Evolutionary conservation across 2,113 vertebrate genomes (phyloP).

Genomic region (Psammodynastes pulverulentus): DNA sequence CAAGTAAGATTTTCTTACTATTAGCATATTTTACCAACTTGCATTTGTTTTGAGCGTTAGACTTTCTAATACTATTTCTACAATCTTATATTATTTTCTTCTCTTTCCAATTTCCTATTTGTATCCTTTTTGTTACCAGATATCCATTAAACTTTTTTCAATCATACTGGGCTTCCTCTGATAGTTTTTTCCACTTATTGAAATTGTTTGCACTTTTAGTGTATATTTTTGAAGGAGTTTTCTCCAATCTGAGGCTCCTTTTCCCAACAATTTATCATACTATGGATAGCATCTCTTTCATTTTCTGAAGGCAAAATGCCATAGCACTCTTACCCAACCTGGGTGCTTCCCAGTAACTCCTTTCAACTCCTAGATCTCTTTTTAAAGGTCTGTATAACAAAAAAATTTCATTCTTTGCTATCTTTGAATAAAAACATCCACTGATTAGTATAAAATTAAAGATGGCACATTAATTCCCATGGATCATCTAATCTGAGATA

Average conservation of each 20-base stretch:
- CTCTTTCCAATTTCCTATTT: not conserved
- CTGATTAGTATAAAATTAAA: fast-evolving
- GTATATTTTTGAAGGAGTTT: not conserved
- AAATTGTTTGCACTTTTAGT: not conserved
- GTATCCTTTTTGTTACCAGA: not conserved
- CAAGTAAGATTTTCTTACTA: not conserved
- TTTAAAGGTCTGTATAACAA: not conserved
- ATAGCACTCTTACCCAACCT: not conserved
- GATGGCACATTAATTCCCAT: fast-evolving
- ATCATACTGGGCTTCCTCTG: not conserved
- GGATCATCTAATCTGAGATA: conserved; percentile 19
- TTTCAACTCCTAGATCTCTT: not conserved
- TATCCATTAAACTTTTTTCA: not conserved
- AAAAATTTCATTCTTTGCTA: not conserved
- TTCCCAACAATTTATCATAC: not conserved
- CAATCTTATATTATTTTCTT: not conserved
- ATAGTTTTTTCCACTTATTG: not conserved
- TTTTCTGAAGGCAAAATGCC: not conserved
- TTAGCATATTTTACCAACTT: not conserved
- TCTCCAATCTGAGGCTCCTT: not conserved
- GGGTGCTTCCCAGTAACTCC: not conserved
- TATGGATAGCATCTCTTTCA: not conserved
- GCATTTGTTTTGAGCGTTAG: not conserved
- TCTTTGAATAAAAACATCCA: not conserved
- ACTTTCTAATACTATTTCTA: not conserved